A percentile compares a stretch with the other conserved stretches of the same genome.
Conservation (phyloP, 2,797 vertebrate genomes). For the Salarias fasciatus region DNA sequence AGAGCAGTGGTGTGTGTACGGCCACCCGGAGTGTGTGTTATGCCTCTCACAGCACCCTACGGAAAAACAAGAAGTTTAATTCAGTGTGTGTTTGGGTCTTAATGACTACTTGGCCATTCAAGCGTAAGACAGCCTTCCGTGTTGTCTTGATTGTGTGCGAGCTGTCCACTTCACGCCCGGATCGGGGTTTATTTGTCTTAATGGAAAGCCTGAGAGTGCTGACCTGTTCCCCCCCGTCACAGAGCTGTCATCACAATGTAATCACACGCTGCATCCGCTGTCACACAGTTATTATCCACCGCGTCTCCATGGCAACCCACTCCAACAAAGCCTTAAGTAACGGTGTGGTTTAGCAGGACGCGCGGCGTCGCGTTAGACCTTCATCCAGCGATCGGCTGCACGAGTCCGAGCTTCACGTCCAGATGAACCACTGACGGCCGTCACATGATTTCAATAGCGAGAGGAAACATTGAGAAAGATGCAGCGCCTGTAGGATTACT, state of each 20-base stretch:
- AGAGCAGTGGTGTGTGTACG: slow-evolving; percentile 5
- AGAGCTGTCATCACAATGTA: slow-evolving; percentile 39
- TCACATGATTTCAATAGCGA: no score
- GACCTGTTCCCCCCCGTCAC: slow-evolving; percentile 57
- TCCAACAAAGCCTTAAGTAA: slow-evolving; percentile 29
- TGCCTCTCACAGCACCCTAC: slow-evolving; percentile 14
- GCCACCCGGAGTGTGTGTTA: slow-evolving; percentile 38
- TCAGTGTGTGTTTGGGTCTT: slow-evolving; percentile 50
- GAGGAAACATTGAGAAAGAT: no score
- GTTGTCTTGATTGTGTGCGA: slow-evolving; percentile 30
- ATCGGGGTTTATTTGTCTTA: slow-evolving; percentile 44
- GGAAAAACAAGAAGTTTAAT: slow-evolving; percentile 49
- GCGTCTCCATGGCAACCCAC: slow-evolving; percentile 28
- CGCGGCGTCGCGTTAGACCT: slow-evolving; percentile 21
- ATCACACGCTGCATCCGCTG: slow-evolving; percentile 44
- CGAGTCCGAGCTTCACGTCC: no score
- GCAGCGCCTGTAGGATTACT: no score
- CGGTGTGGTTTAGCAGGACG: slow-evolving; percentile 40
- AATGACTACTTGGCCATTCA: slow-evolving; percentile 52
- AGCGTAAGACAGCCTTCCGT: slow-evolving; percentile 37
- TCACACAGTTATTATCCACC: slow-evolving; percentile 39
- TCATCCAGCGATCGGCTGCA: no score
- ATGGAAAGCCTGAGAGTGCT: slow-evolving; percentile 47
- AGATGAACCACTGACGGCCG: no score
- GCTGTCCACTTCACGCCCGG: slow-evolving; percentile 32